phyloP scores from a whole-genome alignment of 1,140 invertebrate species.

The Pristionchus pacificus region DNA sequence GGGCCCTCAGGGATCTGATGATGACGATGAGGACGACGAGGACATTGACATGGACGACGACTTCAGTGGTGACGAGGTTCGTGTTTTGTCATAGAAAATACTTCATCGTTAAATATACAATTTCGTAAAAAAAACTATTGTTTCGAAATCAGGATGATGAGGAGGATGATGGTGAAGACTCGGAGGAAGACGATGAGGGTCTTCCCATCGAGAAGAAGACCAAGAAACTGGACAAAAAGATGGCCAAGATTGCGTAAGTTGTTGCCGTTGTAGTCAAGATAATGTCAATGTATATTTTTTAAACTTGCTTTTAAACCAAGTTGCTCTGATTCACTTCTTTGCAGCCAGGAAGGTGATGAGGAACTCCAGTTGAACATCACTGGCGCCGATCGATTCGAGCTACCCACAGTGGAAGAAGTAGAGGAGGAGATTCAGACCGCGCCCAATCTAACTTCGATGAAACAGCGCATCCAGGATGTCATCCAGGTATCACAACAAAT shows the following conservation, averaged over 20 bases:
- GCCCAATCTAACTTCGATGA: conserved; percentile 66
- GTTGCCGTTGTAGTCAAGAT: no score
- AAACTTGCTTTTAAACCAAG: no score
- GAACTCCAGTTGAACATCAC: conserved; percentile 61
- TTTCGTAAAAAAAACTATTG: no score
- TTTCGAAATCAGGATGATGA: no score
- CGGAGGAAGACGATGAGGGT: conserved; percentile 59
- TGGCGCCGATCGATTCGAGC: conserved; percentile 56
- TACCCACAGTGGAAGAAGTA: conserved; percentile 44
- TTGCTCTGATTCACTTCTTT: conserved; percentile 48
- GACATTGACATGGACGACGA: neutral
- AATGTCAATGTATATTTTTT: conserved; percentile 19
- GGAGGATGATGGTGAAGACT: conserved; percentile 7
- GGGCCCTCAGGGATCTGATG: no score
- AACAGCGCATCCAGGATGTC: conserved; percentile 69
- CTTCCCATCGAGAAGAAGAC: conserved; percentile 81
- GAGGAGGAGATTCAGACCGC: conserved; percentile 65
- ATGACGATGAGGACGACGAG: neutral
- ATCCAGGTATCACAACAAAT: no score
- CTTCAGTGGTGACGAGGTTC: neutral
- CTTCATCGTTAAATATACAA: no score
- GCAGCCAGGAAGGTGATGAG: conserved; percentile 70
- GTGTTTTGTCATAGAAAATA: no score
- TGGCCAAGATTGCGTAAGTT: conserved; percentile 66
- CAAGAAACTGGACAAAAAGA: conserved; percentile 73